A percentile compares a stretch with the other conserved stretches of the same genome.
phyloP scores from a whole-genome alignment of 2,888 invertebrate species.

The Drosophila engyochracea region DNA sequence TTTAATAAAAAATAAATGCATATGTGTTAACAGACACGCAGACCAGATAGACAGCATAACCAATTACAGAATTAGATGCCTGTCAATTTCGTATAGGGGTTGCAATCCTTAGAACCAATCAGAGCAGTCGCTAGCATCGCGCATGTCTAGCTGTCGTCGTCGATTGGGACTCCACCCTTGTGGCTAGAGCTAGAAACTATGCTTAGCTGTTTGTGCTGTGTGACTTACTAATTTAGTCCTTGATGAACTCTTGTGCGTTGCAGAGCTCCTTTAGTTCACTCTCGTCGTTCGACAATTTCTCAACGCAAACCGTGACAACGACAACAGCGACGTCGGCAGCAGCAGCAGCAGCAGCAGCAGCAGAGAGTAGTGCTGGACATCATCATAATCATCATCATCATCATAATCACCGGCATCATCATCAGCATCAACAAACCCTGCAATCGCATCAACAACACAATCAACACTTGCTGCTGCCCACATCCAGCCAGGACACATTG shows the following conservation, averaged over 20 bases:
- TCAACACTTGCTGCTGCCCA: slow-evolving; percentile 54
- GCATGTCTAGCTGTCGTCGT: slow-evolving; percentile 59
- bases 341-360: slow-evolving; percentile 45
- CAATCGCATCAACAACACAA: slow-evolving; percentile 74
- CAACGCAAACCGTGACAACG: slow-evolving; percentile 82
- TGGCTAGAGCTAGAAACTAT: slow-evolving; percentile 22
- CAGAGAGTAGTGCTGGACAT: slow-evolving; percentile 57
- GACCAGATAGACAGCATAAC: slow-evolving; percentile 53
- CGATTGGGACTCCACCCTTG: slow-evolving; percentile 58
- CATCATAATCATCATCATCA: slow-evolving; percentile 71
- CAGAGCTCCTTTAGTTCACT: slow-evolving; percentile 85
- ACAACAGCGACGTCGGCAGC: slow-evolving; percentile 62
- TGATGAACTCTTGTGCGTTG: slow-evolving; percentile 69
- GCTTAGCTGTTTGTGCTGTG: neutral
- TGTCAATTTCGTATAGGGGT: slow-evolving; percentile 54
- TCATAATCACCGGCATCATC: slow-evolving; percentile 68
- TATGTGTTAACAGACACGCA: neutral
- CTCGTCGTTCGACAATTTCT: slow-evolving; percentile 85
- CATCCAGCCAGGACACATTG: slow-evolving; percentile 57
- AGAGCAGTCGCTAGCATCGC: slow-evolving; percentile 39
- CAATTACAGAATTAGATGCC: slow-evolving; percentile 55
- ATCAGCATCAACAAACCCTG: slow-evolving; percentile 57
- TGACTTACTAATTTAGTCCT: slow-evolving; percentile 69
- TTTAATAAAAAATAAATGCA: slow-evolving; percentile 7
- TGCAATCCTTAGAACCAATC: slow-evolving; percentile 63